Evolutionary conservation across 1,140 invertebrate species (phyloP), one percentile per base, ranked within the genome.

Genomic region (Mactra quadrangularis): DNA sequence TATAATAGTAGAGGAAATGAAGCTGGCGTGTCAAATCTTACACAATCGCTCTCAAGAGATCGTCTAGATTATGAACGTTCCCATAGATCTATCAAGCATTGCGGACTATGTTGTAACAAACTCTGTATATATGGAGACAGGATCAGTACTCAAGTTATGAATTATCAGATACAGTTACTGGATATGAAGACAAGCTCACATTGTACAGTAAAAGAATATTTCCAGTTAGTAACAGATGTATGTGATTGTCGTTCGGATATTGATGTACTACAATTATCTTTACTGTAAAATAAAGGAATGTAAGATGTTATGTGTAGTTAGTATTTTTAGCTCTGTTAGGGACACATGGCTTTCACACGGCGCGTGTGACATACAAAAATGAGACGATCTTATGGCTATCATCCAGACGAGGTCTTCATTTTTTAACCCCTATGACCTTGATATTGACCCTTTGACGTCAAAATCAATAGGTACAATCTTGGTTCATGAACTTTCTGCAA

Each of bases 201-300:
- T 64, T 19, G 38, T 9, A 19, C 33, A 45, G 35, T 64, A 45
- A 64, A 64, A 25, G 35, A 64, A 17, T 64, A 17, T 45, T 45
- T 64, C 9, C 19, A 64, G 15, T 64, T 35, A 38, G 31, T 64
- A 3, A n/a, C 41, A 25, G 38, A 17, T 22, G 22, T 64, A 41
- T 38, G 41, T 35, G 38, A 25, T 45, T 64, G 4, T 35, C 38
- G 35, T 11, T 35, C 60, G 19, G 33, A 64, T 64, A 25, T 45
- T 64, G 60, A 64, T 64, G 22, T 64, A 3, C 38, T 64, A 64
- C 33, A 64, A 64, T 22, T 64, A 35, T 64, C 60, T 3, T 11
- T 41, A 4, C 15, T 38, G 13, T 64, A 17, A 7, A 41, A 41
- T 41, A 7, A 15, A 41, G 15, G 15, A 7, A 41, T 41, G 15